phyloP scores from a whole-genome alignment of 92 coral and sea anemone genomes.

The Parazoanthus swiftii region DNA sequence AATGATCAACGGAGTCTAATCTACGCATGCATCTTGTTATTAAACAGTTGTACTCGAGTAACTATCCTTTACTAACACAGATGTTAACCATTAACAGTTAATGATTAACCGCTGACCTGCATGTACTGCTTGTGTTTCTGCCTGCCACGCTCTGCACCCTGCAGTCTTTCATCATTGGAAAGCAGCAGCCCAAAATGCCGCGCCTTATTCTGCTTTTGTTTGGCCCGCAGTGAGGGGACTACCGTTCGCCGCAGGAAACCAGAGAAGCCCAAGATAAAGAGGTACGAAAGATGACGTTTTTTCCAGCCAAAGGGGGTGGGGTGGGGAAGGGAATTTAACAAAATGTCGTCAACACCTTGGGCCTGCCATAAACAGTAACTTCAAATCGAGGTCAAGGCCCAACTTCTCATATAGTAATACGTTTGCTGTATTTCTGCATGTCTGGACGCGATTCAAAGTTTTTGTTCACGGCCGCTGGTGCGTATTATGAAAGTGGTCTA shows the following conservation, averaged over 20 bases:
- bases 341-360: background rate
- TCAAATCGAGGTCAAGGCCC: too few species aligned
- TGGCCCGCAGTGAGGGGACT: conserved; percentile 78
- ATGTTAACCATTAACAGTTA: conserved; percentile 35
- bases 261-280: conserved; percentile 64
- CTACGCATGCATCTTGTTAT: too few species aligned
- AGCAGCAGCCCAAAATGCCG: conserved; percentile 59
- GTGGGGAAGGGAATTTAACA: background rate
- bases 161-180: conserved; percentile 58
- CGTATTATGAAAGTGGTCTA: too few species aligned
- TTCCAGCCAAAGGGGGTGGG: background rate
- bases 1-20: too few species aligned
- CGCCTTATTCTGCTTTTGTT: conserved; percentile 65
- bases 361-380: background rate
- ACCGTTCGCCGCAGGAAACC: conserved; percentile 88
- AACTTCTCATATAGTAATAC: too few species aligned
- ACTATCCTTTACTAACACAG: background rate
- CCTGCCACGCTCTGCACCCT: conserved; percentile 54
- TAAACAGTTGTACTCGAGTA: background rate
- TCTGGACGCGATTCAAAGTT: too few species aligned
- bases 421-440: too few species aligned
- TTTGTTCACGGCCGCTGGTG: too few species aligned
- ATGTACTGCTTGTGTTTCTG: conserved; percentile 47
- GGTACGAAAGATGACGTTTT: conserved; percentile 41
- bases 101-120: conserved; percentile 39